Conservation (phyloP, 1,140 invertebrate species). For the Capitella teleta region DNA sequence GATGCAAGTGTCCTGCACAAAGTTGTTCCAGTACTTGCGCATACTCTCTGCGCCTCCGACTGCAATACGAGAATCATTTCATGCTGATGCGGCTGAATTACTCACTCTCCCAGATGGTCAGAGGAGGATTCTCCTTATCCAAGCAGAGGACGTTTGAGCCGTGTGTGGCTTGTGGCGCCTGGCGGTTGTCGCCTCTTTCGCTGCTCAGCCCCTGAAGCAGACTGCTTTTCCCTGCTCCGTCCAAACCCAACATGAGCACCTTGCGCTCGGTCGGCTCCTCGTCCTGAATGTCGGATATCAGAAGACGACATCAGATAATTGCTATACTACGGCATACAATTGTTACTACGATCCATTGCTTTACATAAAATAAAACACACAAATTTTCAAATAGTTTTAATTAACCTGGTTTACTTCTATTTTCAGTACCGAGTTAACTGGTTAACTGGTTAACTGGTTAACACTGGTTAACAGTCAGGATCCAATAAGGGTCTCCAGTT, state of each 20-base stretch:
- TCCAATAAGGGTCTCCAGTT: too few species aligned
- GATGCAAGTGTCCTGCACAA: slow-evolving; percentile 45
- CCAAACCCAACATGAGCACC: slow-evolving; percentile 9
- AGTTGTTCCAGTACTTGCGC: slow-evolving; percentile 42
- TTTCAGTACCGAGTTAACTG: too few species aligned
- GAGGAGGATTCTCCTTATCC: background rate
- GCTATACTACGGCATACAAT: too few species aligned
- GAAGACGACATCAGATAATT: too few species aligned
- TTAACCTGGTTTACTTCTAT: too few species aligned
- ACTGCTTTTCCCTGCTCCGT: slow-evolving; percentile 6
- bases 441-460: too few species aligned
- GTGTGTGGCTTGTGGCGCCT: background rate
- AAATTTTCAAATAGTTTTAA: too few species aligned
- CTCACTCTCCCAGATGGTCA: slow-evolving; percentile 11
- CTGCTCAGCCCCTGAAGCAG: background rate
- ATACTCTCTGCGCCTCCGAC: slow-evolving; percentile 40
- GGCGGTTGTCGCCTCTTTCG: background rate
- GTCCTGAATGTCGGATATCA: too few species aligned
- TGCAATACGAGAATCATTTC: slow-evolving; percentile 42
- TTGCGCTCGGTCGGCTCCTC: background rate
- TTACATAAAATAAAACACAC: too few species aligned
- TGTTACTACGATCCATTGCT: too few species aligned
- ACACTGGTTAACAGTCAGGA: too few species aligned
- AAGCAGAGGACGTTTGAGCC: slow-evolving; percentile 10
- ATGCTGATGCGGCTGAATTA: background rate